Evolutionary conservation across 2,888 invertebrate genomes (phyloP), one percentile per base, ranked within the genome.

Genomic region (Allygus modestus): DNA sequence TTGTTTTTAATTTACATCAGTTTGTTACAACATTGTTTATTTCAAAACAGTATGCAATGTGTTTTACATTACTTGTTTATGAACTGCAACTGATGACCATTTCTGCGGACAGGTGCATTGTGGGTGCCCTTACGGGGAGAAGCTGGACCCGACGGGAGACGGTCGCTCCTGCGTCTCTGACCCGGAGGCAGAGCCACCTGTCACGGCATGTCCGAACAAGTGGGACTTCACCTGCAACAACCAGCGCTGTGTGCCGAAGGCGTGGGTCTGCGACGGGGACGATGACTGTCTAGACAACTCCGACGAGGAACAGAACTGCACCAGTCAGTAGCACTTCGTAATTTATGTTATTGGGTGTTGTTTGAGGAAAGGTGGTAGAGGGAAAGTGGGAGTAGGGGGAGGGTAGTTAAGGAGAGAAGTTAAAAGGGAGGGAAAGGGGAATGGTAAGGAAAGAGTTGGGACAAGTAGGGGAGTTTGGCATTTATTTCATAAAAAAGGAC

Each of bases 181-280:
- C 90, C 97, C 97, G 0, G 94, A 94, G 88, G 94, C 95, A 0
- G 97, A 98, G 90, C 97, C 97, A 0, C 96, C 97, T 0, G 93
- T 96, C 0, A 95, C 96, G 88, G 95, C 97, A 0, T 98, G 98
- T 89, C 96, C 97, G 0, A 97, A 97, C 89, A 93, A 95, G 0
- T 97, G 97, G 95, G 97, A 98, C 91, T 98, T 98, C 90, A 97
- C 97, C 0, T 99, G 99, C 90, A 94, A 95, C 88, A 98, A 98
- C 90, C 97, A 97, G 89, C 89, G 91, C 11, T 98, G 97, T 89
- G 97, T 98, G 81, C 97, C 97, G 0, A 97, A 97, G 89, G 96
- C 96, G 11, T 98, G 98, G 98, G 95, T 97, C 0, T 98, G 98
- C 90, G 98, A 98, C 89, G 98, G 98, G 0, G 98, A 98, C 88